phyloP scores from a whole-genome alignment of 2,113 vertebrate species.

The Zeus faber region DNA sequence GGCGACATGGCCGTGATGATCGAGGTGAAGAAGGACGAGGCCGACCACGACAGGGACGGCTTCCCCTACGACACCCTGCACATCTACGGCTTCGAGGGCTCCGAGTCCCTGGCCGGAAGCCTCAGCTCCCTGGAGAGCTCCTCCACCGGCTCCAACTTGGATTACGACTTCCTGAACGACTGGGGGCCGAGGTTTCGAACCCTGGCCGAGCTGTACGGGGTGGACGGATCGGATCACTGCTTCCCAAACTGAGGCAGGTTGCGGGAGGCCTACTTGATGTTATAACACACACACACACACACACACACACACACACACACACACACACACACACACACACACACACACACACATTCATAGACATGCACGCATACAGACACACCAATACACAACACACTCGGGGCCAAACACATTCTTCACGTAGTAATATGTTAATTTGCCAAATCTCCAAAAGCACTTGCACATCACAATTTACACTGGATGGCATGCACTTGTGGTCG shows the following conservation, averaged over 20 bases:
- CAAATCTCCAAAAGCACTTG: neutral
- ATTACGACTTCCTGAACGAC: slow-evolving; percentile 93
- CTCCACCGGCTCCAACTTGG: slow-evolving; percentile 83
- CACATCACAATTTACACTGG: neutral
- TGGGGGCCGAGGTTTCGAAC: slow-evolving; percentile 96
- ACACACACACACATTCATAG: slow-evolving; percentile 18
- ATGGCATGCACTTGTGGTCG: neutral
- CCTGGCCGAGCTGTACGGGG: slow-evolving; percentile 90
- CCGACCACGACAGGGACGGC: slow-evolving; percentile 86
- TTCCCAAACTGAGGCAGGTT: slow-evolving; percentile 59
- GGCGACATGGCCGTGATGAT: slow-evolving; percentile 95
- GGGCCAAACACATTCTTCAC: slow-evolving; percentile 5
- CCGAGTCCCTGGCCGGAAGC: slow-evolving; percentile 86
- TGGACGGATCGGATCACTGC: slow-evolving; percentile 70
- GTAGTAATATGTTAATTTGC: too few species aligned
- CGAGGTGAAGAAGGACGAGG: slow-evolving; percentile 91
- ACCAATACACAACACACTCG: slow-evolving; percentile 8
- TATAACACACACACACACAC: slow-evolving; percentile 1
- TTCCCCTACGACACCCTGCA: slow-evolving; percentile 93
- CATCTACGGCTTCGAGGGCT: slow-evolving; percentile 92
- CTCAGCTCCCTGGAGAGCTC: slow-evolving; percentile 88
- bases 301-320: slow-evolving; percentile 3
- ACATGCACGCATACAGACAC: slow-evolving; percentile 35
- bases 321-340: neutral
- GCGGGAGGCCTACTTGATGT: neutral